These are phyloP conservation scores for Chloroclystis v-ata DNA, from an alignment of 2,888 invertebrate genomes.

Conservation along the genomic window DNA sequence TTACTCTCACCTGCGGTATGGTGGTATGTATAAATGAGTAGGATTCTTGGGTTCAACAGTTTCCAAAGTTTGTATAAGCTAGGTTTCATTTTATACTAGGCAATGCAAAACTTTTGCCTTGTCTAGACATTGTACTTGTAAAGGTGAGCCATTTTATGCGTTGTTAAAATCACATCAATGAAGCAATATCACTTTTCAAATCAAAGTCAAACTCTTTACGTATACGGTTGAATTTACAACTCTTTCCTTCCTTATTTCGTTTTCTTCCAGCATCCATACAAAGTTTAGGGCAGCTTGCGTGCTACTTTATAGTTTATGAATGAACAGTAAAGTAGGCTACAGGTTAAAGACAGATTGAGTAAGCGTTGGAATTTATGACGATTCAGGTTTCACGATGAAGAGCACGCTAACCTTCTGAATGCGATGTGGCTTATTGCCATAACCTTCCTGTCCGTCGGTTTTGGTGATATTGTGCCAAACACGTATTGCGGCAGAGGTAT, in stretches of 20 bases:
- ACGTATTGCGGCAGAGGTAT: conserved; percentile 99
- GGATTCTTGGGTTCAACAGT: conserved; percentile 53
- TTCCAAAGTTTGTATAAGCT: conserved; percentile 36
- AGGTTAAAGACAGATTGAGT: conserved; percentile 44
- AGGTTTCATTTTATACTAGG: conserved; percentile 41
- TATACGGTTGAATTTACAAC: conserved; percentile 38
- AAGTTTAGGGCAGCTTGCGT: conserved; percentile 37
- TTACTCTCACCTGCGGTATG: conserved; percentile 99
- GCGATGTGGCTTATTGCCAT: conserved; percentile 99
- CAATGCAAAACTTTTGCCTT: conserved; percentile 58
- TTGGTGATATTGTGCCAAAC: conserved; percentile 99
- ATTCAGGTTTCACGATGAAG: conserved; percentile 97
- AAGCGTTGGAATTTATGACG: conserved; percentile 70
- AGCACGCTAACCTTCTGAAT: conserved; percentile 98
- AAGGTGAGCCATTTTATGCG: conserved; percentile 79
- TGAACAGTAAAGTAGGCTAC: conserved; percentile 35
- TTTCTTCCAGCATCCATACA: conserved; percentile 44
- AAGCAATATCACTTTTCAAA: conserved; percentile 50
- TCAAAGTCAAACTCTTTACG: conserved; percentile 76
- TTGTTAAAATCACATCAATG: conserved; percentile 49
- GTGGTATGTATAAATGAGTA: conserved; percentile 89
- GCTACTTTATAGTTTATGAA: conserved; percentile 44
- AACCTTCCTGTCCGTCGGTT: conserved; percentile 99
- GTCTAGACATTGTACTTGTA: conserved; percentile 62
- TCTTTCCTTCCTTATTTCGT: conserved; percentile 38